Evolutionary conservation across 2,113 vertebrate species (phyloP).

Genomic region (Saguinus imperator): DNA sequence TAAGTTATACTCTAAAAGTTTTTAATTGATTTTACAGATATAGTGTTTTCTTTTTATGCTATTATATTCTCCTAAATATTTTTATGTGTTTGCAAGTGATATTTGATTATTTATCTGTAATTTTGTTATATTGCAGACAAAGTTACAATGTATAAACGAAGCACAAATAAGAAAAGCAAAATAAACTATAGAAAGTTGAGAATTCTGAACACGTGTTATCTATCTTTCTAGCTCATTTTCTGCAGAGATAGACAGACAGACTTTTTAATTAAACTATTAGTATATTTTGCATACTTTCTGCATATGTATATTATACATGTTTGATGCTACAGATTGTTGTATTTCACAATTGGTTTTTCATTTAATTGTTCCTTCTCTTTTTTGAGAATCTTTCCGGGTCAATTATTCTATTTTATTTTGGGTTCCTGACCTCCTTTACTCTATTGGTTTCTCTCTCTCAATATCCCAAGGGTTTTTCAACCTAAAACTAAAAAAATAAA

Average conservation of each 20-base stretch:
- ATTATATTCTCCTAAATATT: neutral
- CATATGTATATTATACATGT: neutral
- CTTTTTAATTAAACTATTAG: neutral
- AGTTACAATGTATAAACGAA: neutral
- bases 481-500: neutral
- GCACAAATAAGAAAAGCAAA: neutral
- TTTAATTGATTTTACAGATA: neutral
- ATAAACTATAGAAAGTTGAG: neutral
- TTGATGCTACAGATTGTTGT: neutral
- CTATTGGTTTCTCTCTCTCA: neutral
- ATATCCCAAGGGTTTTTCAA: neutral
- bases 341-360: neutral
- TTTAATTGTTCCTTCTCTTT: neutral
- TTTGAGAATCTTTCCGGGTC: neutral
- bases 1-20: neutral
- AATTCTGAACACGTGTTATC: neutral
- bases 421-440: neutral
- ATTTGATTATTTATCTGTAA: neutral
- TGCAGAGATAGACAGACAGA: neutral
- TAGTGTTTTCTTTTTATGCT: neutral
- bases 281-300: neutral
- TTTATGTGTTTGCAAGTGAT: neutral
- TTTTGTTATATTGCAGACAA: neutral
- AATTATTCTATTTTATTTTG: neutral
- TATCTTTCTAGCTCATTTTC: neutral